Conservation (phyloP, 2,113 vertebrate genomes). For the Galeopterus variegatus region DNA sequence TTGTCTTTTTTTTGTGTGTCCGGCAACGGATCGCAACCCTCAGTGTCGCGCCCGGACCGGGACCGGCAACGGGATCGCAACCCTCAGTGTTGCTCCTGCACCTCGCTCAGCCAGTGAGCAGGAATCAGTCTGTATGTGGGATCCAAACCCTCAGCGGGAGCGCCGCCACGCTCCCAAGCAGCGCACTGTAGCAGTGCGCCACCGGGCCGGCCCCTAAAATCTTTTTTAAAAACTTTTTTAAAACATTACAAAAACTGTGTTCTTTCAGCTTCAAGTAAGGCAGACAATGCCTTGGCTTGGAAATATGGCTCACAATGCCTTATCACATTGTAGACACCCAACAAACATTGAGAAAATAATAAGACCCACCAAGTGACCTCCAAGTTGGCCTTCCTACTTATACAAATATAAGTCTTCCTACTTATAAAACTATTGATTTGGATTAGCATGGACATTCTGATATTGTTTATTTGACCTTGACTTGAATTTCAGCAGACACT, state of each 20-base stretch:
- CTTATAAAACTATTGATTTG: background rate
- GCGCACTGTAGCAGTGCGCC: too few species aligned
- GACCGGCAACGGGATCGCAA: too few species aligned
- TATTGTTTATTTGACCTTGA: background rate
- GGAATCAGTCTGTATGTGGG: too few species aligned
- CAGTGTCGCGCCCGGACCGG: too few species aligned
- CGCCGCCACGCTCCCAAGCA: too few species aligned
- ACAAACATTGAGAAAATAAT: background rate
- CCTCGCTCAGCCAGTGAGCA: too few species aligned
- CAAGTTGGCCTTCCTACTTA: background rate
- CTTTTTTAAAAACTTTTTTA: too few species aligned
- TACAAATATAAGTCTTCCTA: background rate
- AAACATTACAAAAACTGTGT: background rate
- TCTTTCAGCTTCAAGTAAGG: background rate
- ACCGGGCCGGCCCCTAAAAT: too few species aligned
- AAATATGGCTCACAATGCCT: background rate
- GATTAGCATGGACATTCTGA: background rate
- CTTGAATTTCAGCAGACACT: background rate
- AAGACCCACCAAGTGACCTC: background rate
- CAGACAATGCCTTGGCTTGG: background rate
- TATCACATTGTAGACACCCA: background rate
- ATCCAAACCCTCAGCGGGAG: too few species aligned
- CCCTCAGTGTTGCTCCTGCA: too few species aligned
- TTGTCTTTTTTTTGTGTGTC: too few species aligned
- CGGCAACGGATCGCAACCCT: too few species aligned